Conservation (phyloP, 2,113 vertebrate genomes). For the Eretmochelys imbricata region DNA sequence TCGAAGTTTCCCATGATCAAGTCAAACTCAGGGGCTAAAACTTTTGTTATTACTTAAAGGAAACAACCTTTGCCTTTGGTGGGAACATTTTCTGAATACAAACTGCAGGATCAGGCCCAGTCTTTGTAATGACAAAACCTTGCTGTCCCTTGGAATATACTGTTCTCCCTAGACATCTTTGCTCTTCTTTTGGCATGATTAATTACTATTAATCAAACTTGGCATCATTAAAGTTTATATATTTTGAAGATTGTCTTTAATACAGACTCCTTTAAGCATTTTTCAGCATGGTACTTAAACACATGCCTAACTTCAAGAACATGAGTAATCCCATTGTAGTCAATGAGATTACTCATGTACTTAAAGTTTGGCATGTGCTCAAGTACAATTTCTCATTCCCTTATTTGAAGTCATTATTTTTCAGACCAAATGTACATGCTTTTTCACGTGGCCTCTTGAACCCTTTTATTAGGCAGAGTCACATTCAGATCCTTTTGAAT, state of each 20-base stretch:
- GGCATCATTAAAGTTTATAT: not conserved
- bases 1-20: not conserved
- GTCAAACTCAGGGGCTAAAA: not conserved
- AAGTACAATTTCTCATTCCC: constrained; percentile 20
- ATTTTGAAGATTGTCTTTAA: not conserved
- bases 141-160: not conserved
- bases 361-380: not conserved
- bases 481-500: not conserved
- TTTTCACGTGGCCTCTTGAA: not conserved
- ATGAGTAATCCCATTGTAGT: not conserved
- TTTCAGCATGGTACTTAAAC: not conserved
- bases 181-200: not conserved
- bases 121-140: not conserved
- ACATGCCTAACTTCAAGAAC: not conserved
- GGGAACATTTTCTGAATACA: not conserved
- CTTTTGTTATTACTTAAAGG: not conserved
- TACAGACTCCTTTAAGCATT: not conserved
- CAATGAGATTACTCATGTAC: not conserved
- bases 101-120: not conserved
- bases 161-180: not conserved
- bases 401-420: not conserved
- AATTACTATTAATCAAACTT: not conserved
- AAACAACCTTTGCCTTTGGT: not conserved
- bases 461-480: not conserved
- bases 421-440: not conserved